Percentiles rank a stretch among this genome's conserved stretches.
Evolutionary conservation across 2,113 vertebrate species (phyloP).

Genomic region (Sinocyclocheilus grahami): DNA sequence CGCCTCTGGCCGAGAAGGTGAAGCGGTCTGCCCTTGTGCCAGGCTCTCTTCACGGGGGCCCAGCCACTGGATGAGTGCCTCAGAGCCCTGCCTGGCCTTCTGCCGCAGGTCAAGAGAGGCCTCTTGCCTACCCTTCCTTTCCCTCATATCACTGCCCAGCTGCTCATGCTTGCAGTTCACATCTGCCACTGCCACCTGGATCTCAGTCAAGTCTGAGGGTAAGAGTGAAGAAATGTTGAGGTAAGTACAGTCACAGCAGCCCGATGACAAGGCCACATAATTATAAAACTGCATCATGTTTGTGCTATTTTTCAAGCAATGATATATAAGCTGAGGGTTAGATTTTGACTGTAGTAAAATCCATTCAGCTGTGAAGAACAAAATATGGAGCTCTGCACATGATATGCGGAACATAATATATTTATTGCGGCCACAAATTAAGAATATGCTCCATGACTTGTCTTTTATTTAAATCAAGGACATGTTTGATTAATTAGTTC

Average conservation of each 20-base stretch:
- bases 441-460: background rate
- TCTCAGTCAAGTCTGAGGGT: constrained; percentile 88
- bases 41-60: constrained; percentile 82
- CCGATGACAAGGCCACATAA: constrained; percentile 5
- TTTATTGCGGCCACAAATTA: background rate
- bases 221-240: constrained; percentile 19
- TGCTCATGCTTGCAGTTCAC: constrained; percentile 82
- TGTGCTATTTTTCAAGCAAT: background rate
- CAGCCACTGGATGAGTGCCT: constrained; percentile 82
- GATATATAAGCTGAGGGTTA: background rate
- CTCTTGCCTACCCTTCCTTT: constrained; percentile 77
- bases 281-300: constrained; percentile 9
- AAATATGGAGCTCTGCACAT: background rate
- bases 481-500: too few relatives aligned
- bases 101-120: constrained; percentile 79
- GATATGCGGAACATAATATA: background rate
- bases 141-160: constrained; percentile 79
- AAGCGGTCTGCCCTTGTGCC: constrained; percentile 74
- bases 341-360: background rate
- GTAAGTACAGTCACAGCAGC: background rate
- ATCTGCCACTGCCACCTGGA: constrained; percentile 89
- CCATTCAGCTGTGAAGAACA: background rate
- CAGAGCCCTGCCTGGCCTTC: constrained; percentile 77
- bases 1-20: constrained; percentile 85
- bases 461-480: background rate